Percentiles rank a stretch among this genome's conserved stretches.
Evolutionary conservation across 2,113 vertebrate genomes (phyloP).

Genomic region (Eptesicus fuscus): DNA sequence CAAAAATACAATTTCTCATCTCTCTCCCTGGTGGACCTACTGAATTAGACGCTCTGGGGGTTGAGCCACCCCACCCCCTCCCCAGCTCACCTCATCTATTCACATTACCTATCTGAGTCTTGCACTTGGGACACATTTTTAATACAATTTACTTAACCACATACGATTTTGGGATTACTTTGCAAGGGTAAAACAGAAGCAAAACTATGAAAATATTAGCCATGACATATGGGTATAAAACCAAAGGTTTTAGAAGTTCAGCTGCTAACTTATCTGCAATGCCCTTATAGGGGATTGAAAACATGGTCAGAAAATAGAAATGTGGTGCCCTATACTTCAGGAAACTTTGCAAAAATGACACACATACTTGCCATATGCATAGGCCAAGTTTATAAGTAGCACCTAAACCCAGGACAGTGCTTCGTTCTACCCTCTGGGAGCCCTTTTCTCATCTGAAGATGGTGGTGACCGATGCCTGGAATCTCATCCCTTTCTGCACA

Average conservation of each 20-base stretch:
- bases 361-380: background rate
- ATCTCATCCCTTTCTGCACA: no score
- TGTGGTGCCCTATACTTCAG: background rate
- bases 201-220: constrained; percentile 28
- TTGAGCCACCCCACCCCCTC: background rate
- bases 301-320: background rate
- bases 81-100: background rate
- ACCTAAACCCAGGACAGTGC: background rate
- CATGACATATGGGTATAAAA: background rate
- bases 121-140: background rate
- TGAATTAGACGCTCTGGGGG: background rate
- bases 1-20: background rate
- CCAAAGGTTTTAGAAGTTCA: background rate
- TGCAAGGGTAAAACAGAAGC: background rate
- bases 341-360: background rate
- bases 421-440: background rate
- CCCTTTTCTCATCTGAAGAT: no score
- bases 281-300: background rate
- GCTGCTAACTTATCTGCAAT: background rate
- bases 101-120: background rate
- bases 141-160: background rate
- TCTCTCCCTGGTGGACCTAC: background rate
- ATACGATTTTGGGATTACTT: background rate
- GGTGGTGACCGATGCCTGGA: no score
- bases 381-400: background rate